phyloP scores from a whole-genome alignment of 2,888 invertebrate species.

The Ptilodon capucinus region DNA sequence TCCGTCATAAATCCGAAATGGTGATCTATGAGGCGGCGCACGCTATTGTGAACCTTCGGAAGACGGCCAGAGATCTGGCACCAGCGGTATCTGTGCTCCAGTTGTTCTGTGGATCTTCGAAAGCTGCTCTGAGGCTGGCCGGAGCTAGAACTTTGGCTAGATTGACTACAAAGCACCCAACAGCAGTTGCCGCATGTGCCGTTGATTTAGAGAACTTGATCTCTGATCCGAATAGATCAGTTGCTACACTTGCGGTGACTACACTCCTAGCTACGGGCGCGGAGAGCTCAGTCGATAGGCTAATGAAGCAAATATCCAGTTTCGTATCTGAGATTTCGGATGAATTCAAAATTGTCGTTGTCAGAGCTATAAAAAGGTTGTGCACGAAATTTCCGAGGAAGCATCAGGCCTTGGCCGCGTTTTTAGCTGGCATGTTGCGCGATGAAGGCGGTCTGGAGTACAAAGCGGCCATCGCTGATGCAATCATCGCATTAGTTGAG shows the following conservation, averaged over 20 bases:
- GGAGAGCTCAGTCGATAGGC: conserved; percentile 97
- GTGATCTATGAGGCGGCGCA: conserved; percentile 99
- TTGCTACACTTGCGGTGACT: conserved; percentile 99
- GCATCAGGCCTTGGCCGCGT: conserved; percentile 97
- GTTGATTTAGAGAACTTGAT: conserved; percentile 98
- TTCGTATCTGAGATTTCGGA: conserved; percentile 99
- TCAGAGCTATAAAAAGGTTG: conserved; percentile 93
- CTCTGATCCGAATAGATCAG: conserved; percentile 98
- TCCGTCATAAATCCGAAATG: conserved; percentile 99
- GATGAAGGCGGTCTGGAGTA: conserved; percentile 99
- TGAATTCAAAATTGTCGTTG: conserved; percentile 99
- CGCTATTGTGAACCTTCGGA: conserved; percentile 96
- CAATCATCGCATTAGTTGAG: conserved; percentile 98
- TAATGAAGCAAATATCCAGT: conserved; percentile 99
- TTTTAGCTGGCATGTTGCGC: conserved; percentile 97
- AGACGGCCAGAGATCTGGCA: conserved; percentile 93
- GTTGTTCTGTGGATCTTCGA: conserved; percentile 98
- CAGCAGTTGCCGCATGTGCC: conserved; percentile 98
- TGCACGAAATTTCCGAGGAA: conserved; percentile 98
- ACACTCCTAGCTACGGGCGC: conserved; percentile 99
- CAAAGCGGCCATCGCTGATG: conserved; percentile 99
- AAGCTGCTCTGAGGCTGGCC: conserved; percentile 96
- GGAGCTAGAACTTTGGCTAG: conserved; percentile 99
- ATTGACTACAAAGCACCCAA: conserved; percentile 97
- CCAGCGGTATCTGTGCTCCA: conserved; percentile 98